Evolutionary conservation across 2,888 invertebrate species (phyloP).

Genomic region (Drosophila buzzatii): DNA sequence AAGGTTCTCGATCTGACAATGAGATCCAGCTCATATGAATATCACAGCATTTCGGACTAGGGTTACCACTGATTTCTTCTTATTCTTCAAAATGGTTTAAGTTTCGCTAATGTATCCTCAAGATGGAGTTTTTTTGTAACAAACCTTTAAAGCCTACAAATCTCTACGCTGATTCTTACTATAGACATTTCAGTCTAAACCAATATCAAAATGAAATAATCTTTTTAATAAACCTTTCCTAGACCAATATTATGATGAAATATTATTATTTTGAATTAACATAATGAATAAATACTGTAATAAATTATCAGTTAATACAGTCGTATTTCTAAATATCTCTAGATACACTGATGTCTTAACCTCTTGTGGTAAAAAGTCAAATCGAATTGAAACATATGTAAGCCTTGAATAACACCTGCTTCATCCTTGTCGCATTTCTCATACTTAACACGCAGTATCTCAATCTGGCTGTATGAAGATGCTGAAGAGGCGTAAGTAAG

Average conservation of each 20-base stretch:
- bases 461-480: slow-evolving; percentile 44
- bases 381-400: neutral
- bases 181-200: too few relatives aligned
- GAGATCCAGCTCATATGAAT: neutral
- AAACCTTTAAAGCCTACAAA: too few relatives aligned
- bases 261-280: too few relatives aligned
- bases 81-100: too few relatives aligned
- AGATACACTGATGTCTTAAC: neutral
- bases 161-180: too few relatives aligned
- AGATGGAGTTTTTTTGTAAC: neutral
- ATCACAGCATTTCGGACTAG: neutral
- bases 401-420: slow-evolving; percentile 4
- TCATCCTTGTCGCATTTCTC: slow-evolving; percentile 13
- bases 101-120: too few relatives aligned
- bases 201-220: too few relatives aligned
- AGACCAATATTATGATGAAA: too few relatives aligned
- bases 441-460: slow-evolving; percentile 28
- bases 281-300: too few relatives aligned
- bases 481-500: slow-evolving; percentile 51
- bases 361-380: neutral
- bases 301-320: neutral
- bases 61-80: too few relatives aligned
- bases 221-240: too few relatives aligned
- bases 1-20: neutral
- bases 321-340: neutral